A percentile compares a stretch with the other conserved stretches of the same genome.
Conservation (phyloP, 2,888 invertebrate genomes). For the Drosophila meridiana region DNA sequence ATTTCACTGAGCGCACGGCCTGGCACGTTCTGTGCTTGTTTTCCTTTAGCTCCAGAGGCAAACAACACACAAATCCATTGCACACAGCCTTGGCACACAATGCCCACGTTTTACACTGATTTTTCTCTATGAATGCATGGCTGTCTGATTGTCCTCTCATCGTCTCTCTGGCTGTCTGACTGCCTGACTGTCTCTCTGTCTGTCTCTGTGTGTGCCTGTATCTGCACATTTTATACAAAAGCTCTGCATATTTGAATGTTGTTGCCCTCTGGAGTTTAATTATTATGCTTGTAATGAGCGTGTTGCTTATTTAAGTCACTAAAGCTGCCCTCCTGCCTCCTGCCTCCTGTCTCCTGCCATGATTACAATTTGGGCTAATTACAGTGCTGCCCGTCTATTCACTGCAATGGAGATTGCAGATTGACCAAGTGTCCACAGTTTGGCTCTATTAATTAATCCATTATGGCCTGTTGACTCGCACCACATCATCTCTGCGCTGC, state of each 20-base stretch:
- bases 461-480: conserved; percentile 57
- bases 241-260: conserved; percentile 63
- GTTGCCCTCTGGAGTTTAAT: conserved; percentile 69
- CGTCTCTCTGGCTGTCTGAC: neutral
- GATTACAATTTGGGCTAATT: conserved; percentile 62
- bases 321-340: neutral
- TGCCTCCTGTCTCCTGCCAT: neutral
- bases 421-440: neutral
- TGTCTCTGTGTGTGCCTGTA: conserved; percentile 5
- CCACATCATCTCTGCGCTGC: conserved; percentile 11
- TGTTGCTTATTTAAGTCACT: conserved; percentile 64
- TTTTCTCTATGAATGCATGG: conserved; percentile 19
- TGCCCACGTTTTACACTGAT: conserved; percentile 24
- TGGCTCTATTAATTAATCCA: conserved; percentile 63
- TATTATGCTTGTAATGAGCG: conserved; percentile 73
- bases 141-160: conserved; percentile 4
- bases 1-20: conserved; percentile 21
- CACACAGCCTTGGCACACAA: conserved; percentile 52
- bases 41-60: conserved; percentile 48
- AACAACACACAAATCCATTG: conserved; percentile 44
- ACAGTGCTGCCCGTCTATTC: conserved; percentile 25
- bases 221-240: conserved; percentile 51
- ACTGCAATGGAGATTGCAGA: conserved; percentile 4
- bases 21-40: conserved; percentile 50
- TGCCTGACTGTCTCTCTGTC: neutral